phyloP scores from a whole-genome alignment of 2,888 invertebrate genomes.

The Antheraea assamensis region DNA sequence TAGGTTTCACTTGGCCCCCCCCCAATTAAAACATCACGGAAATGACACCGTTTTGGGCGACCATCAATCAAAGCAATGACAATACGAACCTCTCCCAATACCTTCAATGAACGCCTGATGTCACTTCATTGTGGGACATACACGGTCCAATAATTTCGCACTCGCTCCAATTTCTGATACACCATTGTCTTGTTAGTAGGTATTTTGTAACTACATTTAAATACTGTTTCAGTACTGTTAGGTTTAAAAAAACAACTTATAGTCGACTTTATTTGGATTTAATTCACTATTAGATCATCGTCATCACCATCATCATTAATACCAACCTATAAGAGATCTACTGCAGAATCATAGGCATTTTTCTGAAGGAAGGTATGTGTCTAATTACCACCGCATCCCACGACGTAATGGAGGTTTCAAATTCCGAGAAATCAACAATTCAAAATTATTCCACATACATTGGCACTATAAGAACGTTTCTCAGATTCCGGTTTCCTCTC shows the following conservation, averaged over 20 bases:
- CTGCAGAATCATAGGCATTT: too few species aligned
- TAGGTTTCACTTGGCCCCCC: neutral
- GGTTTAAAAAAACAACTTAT: neutral
- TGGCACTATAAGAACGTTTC: too few species aligned
- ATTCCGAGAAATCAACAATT: too few species aligned
- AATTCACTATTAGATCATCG: neutral
- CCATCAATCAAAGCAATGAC: slow-evolving; percentile 22
- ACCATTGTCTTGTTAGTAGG: slow-evolving; percentile 22
- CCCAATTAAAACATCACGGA: slow-evolving; percentile 22
- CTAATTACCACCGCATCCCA: too few species aligned
- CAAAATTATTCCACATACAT: too few species aligned
- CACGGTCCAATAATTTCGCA: slow-evolving; percentile 35
- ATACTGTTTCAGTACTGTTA: neutral
- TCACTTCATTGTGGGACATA: slow-evolving; percentile 25
- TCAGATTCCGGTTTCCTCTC: too few species aligned
- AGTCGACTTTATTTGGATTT: neutral
- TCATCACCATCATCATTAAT: too few species aligned
- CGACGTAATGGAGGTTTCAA: too few species aligned
- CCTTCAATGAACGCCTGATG: slow-evolving; percentile 27
- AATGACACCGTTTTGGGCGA: slow-evolving; percentile 19
- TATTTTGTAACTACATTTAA: neutral
- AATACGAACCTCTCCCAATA: slow-evolving; percentile 27
- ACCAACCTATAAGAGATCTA: too few species aligned
- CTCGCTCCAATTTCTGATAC: slow-evolving; percentile 22
- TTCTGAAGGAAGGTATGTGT: too few species aligned